Base-by-base conservation (phyloP, 2,113 vertebrate species). In the Hylia prasina region DNA sequence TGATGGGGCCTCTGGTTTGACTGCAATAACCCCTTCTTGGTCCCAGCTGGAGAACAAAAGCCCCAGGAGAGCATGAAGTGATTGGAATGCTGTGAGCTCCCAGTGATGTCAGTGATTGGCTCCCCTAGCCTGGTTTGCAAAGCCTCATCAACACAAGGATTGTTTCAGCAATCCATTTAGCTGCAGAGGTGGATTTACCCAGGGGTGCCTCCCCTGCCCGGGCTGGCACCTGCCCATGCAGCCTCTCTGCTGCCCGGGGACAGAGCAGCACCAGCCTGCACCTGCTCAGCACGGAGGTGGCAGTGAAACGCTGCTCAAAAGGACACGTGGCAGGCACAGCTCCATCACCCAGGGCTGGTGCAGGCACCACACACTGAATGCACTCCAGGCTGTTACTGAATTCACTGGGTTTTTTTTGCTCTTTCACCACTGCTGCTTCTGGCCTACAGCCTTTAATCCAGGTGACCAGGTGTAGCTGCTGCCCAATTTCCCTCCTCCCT, bases 81-180 rank as follows among this genome's bases (percentile, higher is more conserved):
- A 91, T 50, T 78, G 87, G 84, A 97, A 95, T 20, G 89, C 65
- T 31, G 50, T 6, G 57, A 72, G 25, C 82, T 23, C 4, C 1
- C 54, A 50, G 51, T 47, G 76, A 9, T 69, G 50, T 21, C 58
- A 66, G 47, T 42, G 68, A 83, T 70, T 89, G 75, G 94, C 93
- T 85, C 91, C 91, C 56, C 21, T 0, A 71, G 87, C 87, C 76
- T 71, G 89, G 19, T 39, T 91, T 91, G 78, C 96, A 96, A 94
- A 96, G 87, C 81, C 89, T 85, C 87, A 64, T 87, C 91, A 94
- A 93, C 84, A 95, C 87, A 76, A 72, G 94, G 93, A 94, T 75
- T 95, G 94, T 57, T 91, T 42, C 16, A 78, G 69, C 91, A 95
- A 95, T 89, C 87, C 72, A 40, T 87, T 95, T 91, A 96, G 93